Conservation (phyloP, 2,113 vertebrate genomes). For the Cryptotis parvus region DNA sequence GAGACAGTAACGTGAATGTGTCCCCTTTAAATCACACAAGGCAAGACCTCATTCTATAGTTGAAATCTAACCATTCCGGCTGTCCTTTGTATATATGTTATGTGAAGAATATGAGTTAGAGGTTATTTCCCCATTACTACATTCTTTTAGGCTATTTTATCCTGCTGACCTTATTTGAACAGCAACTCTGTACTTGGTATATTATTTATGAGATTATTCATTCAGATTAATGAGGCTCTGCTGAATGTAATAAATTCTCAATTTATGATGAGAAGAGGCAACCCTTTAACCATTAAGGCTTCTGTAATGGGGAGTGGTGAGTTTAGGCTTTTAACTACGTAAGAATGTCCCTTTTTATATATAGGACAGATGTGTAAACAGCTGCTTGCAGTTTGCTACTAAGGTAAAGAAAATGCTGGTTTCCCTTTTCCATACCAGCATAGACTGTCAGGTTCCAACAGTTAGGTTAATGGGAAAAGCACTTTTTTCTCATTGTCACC, state of each 20-base stretch:
- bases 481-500: not conserved
- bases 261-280: not conserved
- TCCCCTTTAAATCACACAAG: conserved; percentile 38
- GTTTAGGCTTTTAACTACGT: conserved; percentile 42
- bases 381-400: conserved; percentile 14
- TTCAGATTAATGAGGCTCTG: not conserved
- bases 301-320: not conserved
- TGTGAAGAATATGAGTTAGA: conserved; percentile 46
- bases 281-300: conserved; percentile 14
- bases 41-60: not conserved
- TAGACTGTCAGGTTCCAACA: not conserved
- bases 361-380: conserved; percentile 26
- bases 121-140: conserved; percentile 40
- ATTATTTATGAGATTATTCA: conserved; percentile 58
- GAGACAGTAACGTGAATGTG: not conserved
- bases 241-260: not conserved
- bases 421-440: conserved; percentile 25
- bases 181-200: conserved; percentile 23
- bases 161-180: conserved; percentile 44
- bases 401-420: conserved; percentile 41
- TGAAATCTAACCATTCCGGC: not conserved
- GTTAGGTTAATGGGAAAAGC: not conserved
- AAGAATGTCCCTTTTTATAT: conserved; percentile 20
- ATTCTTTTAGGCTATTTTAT: conserved; percentile 38
- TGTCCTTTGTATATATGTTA: not conserved